Percentiles rank a stretch among this genome's conserved stretches.
phyloP scores from a whole-genome alignment of 2,888 invertebrate species.

The Trypoxylon attenuatum region DNA sequence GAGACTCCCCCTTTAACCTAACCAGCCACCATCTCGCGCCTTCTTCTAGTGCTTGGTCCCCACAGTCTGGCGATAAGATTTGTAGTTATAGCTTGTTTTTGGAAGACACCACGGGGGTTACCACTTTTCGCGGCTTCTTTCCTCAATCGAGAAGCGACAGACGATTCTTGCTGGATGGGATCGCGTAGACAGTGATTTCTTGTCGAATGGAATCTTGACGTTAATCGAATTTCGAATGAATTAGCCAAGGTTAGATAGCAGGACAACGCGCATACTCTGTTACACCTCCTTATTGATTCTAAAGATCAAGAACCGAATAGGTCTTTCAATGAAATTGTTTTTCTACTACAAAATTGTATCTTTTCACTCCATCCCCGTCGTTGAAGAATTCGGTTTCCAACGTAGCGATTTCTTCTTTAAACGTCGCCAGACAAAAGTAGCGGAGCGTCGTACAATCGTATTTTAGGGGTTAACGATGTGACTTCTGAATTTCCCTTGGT shows the following conservation, averaged over 20 bases:
- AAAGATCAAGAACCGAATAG: too few species aligned
- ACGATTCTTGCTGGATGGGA: constrained; percentile 21
- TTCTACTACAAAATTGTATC: too few species aligned
- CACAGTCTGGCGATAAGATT: constrained; percentile 62
- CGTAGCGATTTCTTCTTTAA: too few species aligned
- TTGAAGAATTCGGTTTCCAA: too few species aligned
- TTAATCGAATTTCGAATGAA: too few species aligned
- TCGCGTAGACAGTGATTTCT: too few species aligned
- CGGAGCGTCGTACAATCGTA: neutral
- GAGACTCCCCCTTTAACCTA: constrained; percentile 55
- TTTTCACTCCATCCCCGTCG: too few species aligned
- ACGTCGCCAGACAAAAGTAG: too few species aligned
- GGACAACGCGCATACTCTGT: too few species aligned
- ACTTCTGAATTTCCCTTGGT: neutral
- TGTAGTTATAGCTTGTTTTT: constrained; percentile 70
- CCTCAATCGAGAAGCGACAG: constrained; percentile 1
- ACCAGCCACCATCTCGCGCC: constrained; percentile 43
- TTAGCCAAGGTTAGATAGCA: too few species aligned
- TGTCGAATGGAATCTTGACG: constrained; percentile 21
- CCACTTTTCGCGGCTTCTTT: constrained; percentile 28
- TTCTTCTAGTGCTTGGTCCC: constrained; percentile 32
- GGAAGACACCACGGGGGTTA: constrained; percentile 39
- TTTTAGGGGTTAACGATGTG: neutral
- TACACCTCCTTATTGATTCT: too few species aligned
- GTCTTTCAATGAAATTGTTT: too few species aligned